Base-by-base conservation (phyloP, 1,140 invertebrate species). In the Drosophila orosa region DNA sequence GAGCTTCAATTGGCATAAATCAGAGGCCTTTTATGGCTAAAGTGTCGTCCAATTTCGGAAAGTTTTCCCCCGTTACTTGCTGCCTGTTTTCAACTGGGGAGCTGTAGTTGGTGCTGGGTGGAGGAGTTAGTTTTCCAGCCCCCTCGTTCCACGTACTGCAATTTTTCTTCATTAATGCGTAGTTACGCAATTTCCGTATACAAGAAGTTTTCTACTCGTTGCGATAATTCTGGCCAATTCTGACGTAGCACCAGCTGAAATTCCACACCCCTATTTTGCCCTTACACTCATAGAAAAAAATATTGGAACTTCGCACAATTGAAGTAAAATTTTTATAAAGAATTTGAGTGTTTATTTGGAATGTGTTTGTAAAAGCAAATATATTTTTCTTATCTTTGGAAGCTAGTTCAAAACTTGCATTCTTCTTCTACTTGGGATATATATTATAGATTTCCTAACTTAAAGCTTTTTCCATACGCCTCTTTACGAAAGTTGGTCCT, bases 111-210 rank as follows among this genome's bases (percentile, higher is more conserved):
- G 12, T 15, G 6, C 9, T 29, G 19, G 19, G 19, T 10, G 31
- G 50, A 35, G 50, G 50, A 22, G 42, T 40, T 35, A 44, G 78
- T 73, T 74, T 74, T 61, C 27, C 61, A 22, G 17, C 29, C 74
- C 13, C 24, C 19, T 33, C 13, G 22, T 47, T 24, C 27, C 29
- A 9, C 45, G 60, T 44, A 2, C 15, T 73, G 62, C 67, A 84
- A 84, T 89, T 89, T 87, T 89, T 87, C 84, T 89, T 84, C 84
- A 87, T 87, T 87, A 87, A 84, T 84, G 84, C 62, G 80, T 89
- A 89, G 84, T 87, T 87, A 83, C 84, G 79, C 75, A 79, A 83
- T 87, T 87, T 89, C 75, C 75, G 79, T 74, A 83, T 31, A 62
- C 74, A 67, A 77, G 78, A 85, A 83, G 56, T 89, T 87, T 89